Percentiles rank a stretch among this genome's conserved stretches.
Conservation (phyloP, 2,113 vertebrate genomes). For the Bucco capensis region DNA sequence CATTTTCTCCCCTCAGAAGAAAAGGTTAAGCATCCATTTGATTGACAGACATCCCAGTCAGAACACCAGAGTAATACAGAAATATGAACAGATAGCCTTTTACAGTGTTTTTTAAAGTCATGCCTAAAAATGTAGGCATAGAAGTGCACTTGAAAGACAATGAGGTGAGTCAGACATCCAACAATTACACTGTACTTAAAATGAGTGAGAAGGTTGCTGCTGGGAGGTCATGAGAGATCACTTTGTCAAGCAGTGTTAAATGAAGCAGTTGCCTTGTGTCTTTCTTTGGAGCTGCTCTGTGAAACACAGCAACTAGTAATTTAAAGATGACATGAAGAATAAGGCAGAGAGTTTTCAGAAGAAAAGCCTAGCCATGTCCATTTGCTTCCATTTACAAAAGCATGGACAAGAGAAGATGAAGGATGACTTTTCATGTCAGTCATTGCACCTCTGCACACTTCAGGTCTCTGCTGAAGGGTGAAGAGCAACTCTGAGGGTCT, state of each 20-base stretch:
- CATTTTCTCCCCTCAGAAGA: background rate
- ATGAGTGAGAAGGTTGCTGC: conserved; percentile 24
- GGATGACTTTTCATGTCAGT: background rate
- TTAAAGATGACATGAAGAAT: conserved; percentile 12
- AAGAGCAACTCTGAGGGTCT: background rate
- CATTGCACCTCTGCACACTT: background rate
- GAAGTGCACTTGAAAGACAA: conserved; percentile 21
- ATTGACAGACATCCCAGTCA: background rate
- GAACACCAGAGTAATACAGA: background rate
- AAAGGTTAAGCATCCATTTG: background rate
- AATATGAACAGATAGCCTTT: background rate
- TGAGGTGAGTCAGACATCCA: background rate
- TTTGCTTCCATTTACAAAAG: background rate
- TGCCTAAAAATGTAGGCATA: conserved; percentile 16
- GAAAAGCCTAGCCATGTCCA: background rate
- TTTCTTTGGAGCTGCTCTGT: background rate
- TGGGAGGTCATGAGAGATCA: conserved; percentile 36
- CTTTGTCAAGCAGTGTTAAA: conserved; percentile 38
- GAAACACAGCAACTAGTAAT: background rate
- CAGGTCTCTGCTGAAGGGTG: background rate
- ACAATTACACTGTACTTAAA: conserved; percentile 41
- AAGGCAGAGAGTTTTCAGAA: background rate
- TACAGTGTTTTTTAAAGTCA: background rate
- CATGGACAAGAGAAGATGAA: background rate
- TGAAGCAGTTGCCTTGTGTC: conserved; percentile 18